A percentile compares a stretch with the other conserved stretches of the same genome.
Evolutionary conservation across 2,113 vertebrate genomes (phyloP).

Genomic region (Athene noctua): DNA sequence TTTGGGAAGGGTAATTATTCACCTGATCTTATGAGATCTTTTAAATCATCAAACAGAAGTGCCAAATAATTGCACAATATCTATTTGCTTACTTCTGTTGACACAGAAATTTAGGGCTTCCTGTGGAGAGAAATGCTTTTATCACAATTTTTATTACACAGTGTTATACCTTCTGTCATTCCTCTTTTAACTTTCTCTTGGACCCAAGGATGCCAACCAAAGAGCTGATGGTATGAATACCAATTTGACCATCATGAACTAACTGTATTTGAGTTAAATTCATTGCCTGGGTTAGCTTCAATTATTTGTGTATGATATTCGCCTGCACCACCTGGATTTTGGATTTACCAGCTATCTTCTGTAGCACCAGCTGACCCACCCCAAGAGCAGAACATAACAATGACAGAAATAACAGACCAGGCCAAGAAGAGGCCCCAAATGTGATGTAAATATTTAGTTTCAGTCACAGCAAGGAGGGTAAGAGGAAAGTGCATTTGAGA

Average conservation of each 20-base stretch:
- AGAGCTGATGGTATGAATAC: background rate
- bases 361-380: background rate
- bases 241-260: background rate
- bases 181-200: background rate
- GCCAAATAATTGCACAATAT: background rate
- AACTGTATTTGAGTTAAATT: background rate
- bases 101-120: constrained; percentile 13
- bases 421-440: background rate
- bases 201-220: background rate
- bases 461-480: background rate
- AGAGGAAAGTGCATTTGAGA: background rate
- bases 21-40: background rate
- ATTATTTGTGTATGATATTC: background rate
- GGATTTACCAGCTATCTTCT: background rate
- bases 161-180: background rate
- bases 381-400: background rate
- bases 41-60: background rate
- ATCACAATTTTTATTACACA: background rate
- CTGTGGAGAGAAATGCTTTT: background rate
- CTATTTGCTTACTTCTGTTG: background rate
- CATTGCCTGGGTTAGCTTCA: background rate
- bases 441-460: constrained; percentile 42
- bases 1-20: background rate
- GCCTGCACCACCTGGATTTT: background rate
- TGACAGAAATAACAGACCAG: background rate